Evolutionary conservation across 2,797 vertebrate genomes (phyloP), one percentile per base, ranked within the genome.

Genomic region (Melanotaenia trifasciata): DNA sequence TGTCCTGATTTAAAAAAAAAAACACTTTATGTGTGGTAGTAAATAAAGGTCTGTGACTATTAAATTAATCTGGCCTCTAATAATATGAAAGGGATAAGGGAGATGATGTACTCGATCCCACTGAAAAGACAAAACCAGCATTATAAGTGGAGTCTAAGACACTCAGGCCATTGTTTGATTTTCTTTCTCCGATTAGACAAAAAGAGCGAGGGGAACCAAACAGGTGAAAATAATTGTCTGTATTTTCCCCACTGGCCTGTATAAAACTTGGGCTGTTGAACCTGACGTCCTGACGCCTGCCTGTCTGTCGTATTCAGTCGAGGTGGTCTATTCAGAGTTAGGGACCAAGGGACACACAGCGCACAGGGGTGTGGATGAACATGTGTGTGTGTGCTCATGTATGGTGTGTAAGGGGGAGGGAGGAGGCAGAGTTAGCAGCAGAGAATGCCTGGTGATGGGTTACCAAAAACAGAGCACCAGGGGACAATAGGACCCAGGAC

Each of bases 291-390:
- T 90, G 92, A 94, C 90, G 93, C 93, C 93, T 87, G 90, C 73
- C 87, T 93, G 93, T 94, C 92, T 94, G 92, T 92, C 87, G 85
- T 87, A 92, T 94, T 93, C 90, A 93, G 89, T 80, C 40, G 86
- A 92, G 93, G 92, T 93, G 92, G 91, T 94, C 93, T 93, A 93
- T 94, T 94, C 92, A 94, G 85, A 90, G 91, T 88, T 74, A 87
- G 86, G 90, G 91, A 91, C 89, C 85, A 85, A 76, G 88, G 86
- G 90, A 90, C 89, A 81, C 80, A 84, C 84, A 83, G 84, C 87
- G 79, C 78, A 76, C 79, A 30, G 74, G 89, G 87, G 88, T 84
- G 89, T 78, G 84, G 81, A 78, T 43, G 61, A 76, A 58, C 54
- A 57, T 50, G 54, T 79, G 69, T 72, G 79, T 80, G 72, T 81